Percentiles rank a stretch among this genome's conserved stretches.
Evolutionary conservation across 2,797 vertebrate genomes (phyloP).

Genomic region (Numenius phaeopus): DNA sequence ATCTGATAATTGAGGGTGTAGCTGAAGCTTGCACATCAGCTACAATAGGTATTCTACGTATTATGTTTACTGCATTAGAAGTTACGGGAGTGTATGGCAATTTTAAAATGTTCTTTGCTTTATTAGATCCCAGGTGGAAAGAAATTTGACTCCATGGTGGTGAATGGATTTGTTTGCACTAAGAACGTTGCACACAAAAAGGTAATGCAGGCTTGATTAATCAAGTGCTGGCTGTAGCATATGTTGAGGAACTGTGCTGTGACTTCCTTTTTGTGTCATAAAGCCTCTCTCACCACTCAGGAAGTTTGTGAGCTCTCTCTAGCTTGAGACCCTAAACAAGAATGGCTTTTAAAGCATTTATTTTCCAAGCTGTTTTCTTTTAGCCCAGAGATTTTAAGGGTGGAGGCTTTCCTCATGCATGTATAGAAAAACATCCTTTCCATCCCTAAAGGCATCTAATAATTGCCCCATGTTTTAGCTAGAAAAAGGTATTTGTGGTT

Average conservation of each 20-base stretch:
- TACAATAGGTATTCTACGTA: neutral
- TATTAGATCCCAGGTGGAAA: conserved; percentile 95
- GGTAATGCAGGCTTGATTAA: conserved; percentile 77
- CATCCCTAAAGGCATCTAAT: neutral
- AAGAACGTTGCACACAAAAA: conserved; percentile 99
- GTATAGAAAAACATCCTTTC: neutral
- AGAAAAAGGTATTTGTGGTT: neutral
- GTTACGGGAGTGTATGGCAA: neutral
- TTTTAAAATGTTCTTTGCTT: conserved; percentile 42
- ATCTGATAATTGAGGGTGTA: neutral
- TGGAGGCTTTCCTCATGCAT: neutral
- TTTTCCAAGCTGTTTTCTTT: neutral
- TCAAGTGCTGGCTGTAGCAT: neutral
- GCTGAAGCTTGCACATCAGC: neutral
- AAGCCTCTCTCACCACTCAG: neutral
- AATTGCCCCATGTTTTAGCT: neutral
- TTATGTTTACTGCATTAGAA: neutral
- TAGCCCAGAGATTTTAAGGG: neutral
- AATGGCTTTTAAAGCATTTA: neutral
- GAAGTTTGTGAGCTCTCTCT: neutral
- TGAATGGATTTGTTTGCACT: conserved; percentile 96
- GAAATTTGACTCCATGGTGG: conserved; percentile 95
- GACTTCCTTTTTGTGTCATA: neutral
- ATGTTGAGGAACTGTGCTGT: neutral
- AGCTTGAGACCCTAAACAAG: neutral